Base-by-base conservation (phyloP, 92 coral and sea anemone genomes). In the Parazoanthus atlanticus region DNA sequence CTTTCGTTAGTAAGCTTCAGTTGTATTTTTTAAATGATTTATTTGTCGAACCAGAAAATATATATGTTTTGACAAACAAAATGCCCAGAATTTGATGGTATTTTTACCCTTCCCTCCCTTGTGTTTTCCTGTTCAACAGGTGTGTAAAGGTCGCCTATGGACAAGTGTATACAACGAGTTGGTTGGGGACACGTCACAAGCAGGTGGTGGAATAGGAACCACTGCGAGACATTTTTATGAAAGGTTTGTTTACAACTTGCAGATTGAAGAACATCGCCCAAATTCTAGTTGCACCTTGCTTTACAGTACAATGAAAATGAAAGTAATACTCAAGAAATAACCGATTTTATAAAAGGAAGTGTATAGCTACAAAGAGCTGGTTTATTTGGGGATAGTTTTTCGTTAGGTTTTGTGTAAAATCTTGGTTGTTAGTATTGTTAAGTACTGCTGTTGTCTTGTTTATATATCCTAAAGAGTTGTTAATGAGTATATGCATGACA, bases 191-290 rank as follows among this genome's bases (percentile, higher is more conserved):
- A 64, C 84, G 52, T 83, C 79, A 21, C 86, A 78, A 32, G 79
- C 76, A 19, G 52, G 32, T 6, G 81, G 80, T 28, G 95, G 94
- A 32, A 89, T 90, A 28, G 91, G 96, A 74, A 89, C 92, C 17
- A 47, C 88, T 5, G 91, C 93, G 23, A 86, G 94, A 71, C 92
- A 92, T 38, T 96, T 96, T 85, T 96, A 96, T 78, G 97, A 94
- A 64, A 93, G 94, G 98, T 96, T 89, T 74, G 88, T 86, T 36
- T 40, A 52, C 5, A n/a, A 25, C 25, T 52, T 54, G 17, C 47
- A 26, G n/a, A 41, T 26, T 64, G 41, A 36, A 36, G 47, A 28
- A 49, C 41, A 34, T 36, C 8, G 26, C 21, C 12, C 52, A 25
- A 84, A 26, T 56, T 56, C 65, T 19, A 56, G 65, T 2, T 56